Evolutionary conservation across 53 echinoderm and acorn worm species (phyloP).

Genomic region (Luidia sarsii): DNA sequence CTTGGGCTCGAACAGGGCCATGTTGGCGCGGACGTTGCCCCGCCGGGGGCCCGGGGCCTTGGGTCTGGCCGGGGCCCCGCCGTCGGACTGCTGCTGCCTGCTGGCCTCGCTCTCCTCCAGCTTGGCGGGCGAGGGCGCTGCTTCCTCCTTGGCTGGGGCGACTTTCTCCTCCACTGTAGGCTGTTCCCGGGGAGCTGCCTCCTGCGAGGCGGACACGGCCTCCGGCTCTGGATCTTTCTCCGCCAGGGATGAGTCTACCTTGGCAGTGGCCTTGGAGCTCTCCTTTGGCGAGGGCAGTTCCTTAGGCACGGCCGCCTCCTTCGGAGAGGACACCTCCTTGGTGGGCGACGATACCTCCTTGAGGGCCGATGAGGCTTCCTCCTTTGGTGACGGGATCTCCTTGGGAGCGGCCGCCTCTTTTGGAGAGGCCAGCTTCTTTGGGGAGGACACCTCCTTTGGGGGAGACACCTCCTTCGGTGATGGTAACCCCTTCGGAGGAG

Average conservation of each 20-base stretch:
- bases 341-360: background rate
- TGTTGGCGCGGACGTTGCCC: slow-evolving; percentile 59
- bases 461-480: background rate
- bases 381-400: background rate
- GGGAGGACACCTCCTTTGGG: background rate
- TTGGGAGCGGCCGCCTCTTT: background rate
- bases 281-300: slow-evolving; percentile 1
- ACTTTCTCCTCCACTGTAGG: slow-evolving; percentile 5
- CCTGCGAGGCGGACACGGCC: background rate
- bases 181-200: background rate
- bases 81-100: background rate
- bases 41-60: slow-evolving; percentile 13
- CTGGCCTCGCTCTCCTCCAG: slow-evolving; percentile 1
- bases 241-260: slow-evolving; percentile 13
- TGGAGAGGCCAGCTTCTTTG: background rate
- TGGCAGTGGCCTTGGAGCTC: too few relatives aligned
- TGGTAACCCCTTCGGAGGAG: background rate
- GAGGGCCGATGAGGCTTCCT: background rate
- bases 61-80: background rate
- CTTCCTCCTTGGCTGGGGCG: slow-evolving; percentile 17
- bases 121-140: slow-evolving; percentile 5
- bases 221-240: slow-evolving; percentile 1
- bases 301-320: slow-evolving; percentile 4
- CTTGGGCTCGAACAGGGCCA: slow-evolving; percentile 65
- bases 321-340: slow-evolving; percentile 14